Evolutionary conservation across 2,888 invertebrate genomes (phyloP), one percentile per base, ranked within the genome.

Genomic region (Euphydryas editha): DNA sequence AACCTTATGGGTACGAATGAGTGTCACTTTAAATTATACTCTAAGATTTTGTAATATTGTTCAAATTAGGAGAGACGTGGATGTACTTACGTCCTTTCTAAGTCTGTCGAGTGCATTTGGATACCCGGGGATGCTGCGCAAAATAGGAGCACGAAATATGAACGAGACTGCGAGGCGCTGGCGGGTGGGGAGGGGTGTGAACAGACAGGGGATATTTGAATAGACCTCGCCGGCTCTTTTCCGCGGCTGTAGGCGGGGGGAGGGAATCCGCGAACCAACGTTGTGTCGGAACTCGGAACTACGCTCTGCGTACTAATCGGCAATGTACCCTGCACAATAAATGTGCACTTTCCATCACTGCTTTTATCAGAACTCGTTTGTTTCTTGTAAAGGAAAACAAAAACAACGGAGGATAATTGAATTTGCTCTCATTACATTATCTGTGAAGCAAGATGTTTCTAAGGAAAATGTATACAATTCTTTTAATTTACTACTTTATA

Each of bases 91-190:
- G 85, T 76, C 83, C 70, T 84, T 88, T 76, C 78, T 82, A 85
- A 85, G 92, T 92, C 93, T 93, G 87, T 89, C 82, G 79, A 86
- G 86, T 88, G 88, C 85, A 86, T 85, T 90, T 88, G 83, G 84
- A 86, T 85, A 88, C 90, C 92, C 92, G 90, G 93, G 93, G 93
- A 93, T 93, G 93, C 93, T 93, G 93, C 93, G 93, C 92, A 92
- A 90, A 91, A 92, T 92, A 90, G 92, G 90, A 92, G 87, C 90
- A 89, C 92, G 89, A 90, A 93, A 92, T 92, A 90, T 93, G 89
- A 90, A 92, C 92, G 92, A 93, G 93, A 92, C 92, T 90, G 92
- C 93, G 85, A 90, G 93, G 92, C 91, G 92, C 92, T 88, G 87
- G 86, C 86, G 85, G 87, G 85, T 82, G 85, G 81, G 84, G 86